Base-by-base conservation (phyloP, 1,140 invertebrate genomes). In the Pseudobourletiella spinata region DNA sequence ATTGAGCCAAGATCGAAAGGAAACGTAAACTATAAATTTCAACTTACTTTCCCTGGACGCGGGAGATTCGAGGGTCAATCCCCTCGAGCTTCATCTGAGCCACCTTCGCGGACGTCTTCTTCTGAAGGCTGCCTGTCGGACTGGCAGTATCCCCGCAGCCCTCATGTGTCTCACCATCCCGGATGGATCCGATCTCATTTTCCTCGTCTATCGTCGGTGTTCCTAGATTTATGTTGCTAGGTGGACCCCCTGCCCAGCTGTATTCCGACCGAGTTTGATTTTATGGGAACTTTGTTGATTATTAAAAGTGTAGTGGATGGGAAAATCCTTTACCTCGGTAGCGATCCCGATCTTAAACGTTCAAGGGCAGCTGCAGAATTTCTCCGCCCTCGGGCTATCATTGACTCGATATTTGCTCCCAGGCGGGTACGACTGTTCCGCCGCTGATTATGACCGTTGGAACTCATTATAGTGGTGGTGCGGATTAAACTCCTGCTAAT, bases 311-410 rank as follows among this genome's bases (percentile, higher is more conserved):
- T 43, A 46, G n/a, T n/a, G n/a, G n/a, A n/a, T n/a, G n/a, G n/a
- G n/a, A n/a, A n/a, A n/a, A n/a, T n/a, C n/a, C n/a, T 25, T 2
- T 52, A 64, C 63, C 63, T 57, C 14, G 63, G 57, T 35, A 64
- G 51, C 25, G 63, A 64, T 32, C 63, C 63, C 25, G 57, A 59
- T 28, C 63, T 25, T 11, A 64, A 3, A 46, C 57, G 24, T 8
- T 24, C 50, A 26, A 64, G 57, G 14, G 22, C 44, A 3, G 63
- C 50, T n/a, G 57, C 63, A 15, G 57, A 59, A 44, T 35, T 35
- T 35, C 63, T 18, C 32, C 63, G 39, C 22, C 57, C 63, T 54
- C 52, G 20, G 6, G 22, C 18, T 2, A 57, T 2, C 4, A 57
- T 43, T 4, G 32, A 39, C n/a, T 39, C 32, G 32, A 39, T 39